phyloP scores from a whole-genome alignment of 2,113 vertebrate genomes.

The Poeciliopsis turrubarensis region DNA sequence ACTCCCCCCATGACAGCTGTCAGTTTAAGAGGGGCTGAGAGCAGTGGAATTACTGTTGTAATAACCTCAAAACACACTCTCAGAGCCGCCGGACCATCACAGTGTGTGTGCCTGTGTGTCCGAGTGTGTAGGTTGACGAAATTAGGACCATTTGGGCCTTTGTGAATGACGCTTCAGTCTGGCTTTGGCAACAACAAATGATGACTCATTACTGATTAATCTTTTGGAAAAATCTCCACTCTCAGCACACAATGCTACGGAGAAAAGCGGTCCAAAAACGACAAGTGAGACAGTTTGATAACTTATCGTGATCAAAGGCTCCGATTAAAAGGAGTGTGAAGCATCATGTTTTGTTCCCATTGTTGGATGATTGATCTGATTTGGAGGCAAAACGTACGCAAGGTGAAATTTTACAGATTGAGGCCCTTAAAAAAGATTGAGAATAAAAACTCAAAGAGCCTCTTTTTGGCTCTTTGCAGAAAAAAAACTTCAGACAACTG shows the following conservation, averaged over 20 bases:
- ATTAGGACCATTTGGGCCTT: constrained; percentile 45
- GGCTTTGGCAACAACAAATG: constrained; percentile 8
- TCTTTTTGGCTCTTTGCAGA: not conserved
- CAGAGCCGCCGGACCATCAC: constrained; percentile 29
- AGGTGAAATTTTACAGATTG: constrained; percentile 14
- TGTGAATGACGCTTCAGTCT: constrained; percentile 19
- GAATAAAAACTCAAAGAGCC: not conserved
- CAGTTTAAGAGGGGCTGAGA: constrained; percentile 48
- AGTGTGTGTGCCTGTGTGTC: constrained; percentile 2
- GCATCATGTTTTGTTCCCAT: not conserved
- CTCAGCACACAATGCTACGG: constrained; percentile 26
- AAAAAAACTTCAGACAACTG: not conserved
- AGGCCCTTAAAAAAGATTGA: not conserved
- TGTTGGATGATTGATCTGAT: constrained; percentile 8
- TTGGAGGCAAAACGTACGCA: not conserved
- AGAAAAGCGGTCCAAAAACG: constrained; percentile 8
- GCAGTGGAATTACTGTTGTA: constrained; percentile 48
- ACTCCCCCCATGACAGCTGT: constrained; percentile 55
- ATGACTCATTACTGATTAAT: constrained; percentile 36
- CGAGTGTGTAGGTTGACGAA: constrained; percentile 29
- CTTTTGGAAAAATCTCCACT: constrained; percentile 17
- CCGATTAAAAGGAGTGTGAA: not conserved
- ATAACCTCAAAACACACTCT: constrained; percentile 49
- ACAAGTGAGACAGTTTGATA: constrained; percentile 4
- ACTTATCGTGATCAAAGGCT: constrained; percentile 22